A percentile compares a stretch with the other conserved stretches of the same genome.
phyloP scores from a whole-genome alignment of 2,888 invertebrate species.

The Cephonodes hylas region DNA sequence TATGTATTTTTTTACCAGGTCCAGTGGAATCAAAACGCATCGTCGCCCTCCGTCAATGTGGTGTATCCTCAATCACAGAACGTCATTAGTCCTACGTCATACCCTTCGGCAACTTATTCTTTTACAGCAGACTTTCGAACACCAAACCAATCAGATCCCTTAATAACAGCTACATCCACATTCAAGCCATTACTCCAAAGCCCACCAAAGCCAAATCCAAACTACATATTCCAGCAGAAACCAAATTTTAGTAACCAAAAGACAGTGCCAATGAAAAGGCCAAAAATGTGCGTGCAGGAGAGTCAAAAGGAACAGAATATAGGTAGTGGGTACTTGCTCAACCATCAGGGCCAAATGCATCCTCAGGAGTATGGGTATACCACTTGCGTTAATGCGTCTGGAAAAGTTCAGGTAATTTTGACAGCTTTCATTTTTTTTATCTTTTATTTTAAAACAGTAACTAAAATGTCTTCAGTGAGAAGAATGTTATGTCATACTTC shows the following conservation, averaged over 20 bases:
- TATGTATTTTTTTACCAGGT: slow-evolving; percentile 67
- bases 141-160: slow-evolving; percentile 80
- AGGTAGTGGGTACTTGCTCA: slow-evolving; percentile 58
- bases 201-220: slow-evolving; percentile 60
- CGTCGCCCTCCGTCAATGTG: slow-evolving; percentile 83
- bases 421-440: neutral
- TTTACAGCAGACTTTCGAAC: slow-evolving; percentile 91
- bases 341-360: slow-evolving; percentile 67
- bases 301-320: slow-evolving; percentile 61
- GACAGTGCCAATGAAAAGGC: slow-evolving; percentile 60
- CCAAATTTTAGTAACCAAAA: slow-evolving; percentile 55
- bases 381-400: slow-evolving; percentile 54
- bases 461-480: no score
- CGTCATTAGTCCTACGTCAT: slow-evolving; percentile 84
- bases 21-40: slow-evolving; percentile 87
- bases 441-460: neutral
- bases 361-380: slow-evolving; percentile 67
- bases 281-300: slow-evolving; percentile 58
- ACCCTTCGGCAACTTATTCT: slow-evolving; percentile 88
- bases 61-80: slow-evolving; percentile 83
- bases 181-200: slow-evolving; percentile 80
- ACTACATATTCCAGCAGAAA: slow-evolving; percentile 74
- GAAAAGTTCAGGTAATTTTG: slow-evolving; percentile 66
- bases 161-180: slow-evolving; percentile 77
- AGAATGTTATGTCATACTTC: no score